Base-by-base conservation (phyloP, 2,888 invertebrate genomes). In the Ophion ventricosus region DNA sequence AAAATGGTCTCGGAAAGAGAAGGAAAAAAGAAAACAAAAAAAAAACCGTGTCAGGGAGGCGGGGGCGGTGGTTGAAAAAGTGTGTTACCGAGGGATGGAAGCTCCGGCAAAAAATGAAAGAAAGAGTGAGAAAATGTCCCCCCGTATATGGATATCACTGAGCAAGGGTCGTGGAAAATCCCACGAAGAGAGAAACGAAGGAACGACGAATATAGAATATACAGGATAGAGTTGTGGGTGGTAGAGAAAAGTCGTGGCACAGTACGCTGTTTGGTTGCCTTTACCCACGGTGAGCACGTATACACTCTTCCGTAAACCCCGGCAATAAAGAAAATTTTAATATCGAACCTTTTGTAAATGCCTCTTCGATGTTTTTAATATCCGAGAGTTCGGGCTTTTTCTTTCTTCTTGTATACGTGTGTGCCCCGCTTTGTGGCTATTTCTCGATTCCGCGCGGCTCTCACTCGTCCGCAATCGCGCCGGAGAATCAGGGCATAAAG, bases 351-450 rank as follows among this genome's bases (percentile, higher is more conserved):
- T 80, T 80, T 70, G 79, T 70, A 81, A 57, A 85, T 85, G 75
- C 76, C 72, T 78, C 78, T 84, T 82, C 82, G 80, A 85, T 87
- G 84, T 87, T 85, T 85, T 87, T 87, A 87, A 87, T 87, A 87
- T 87, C 43, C 84, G 79, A 64, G n/a, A 57, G n/a, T 20, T 10
- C 54, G 25, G 40, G 26, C 43, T 35, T 40, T 35, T 75, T 57
- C 40, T 29, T n/a, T 20, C 43, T 4, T 49, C 23, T 64, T 3
- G 26, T 23, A 1, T 63, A 26, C 23, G n/a, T 17, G 10, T 23
- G 4, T 8, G 43, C 29, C 14, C 11, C n/a, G 43, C 14, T 20
- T 61, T 29, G 17, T 59, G 59, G 40, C 35, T 59, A 59, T 72
- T 72, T 23, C 59, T 25, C 43, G 43, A 43, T 43, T 43, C 43